A percentile compares a stretch with the other conserved stretches of the same genome.
Conservation (phyloP, 2,113 vertebrate genomes). For the Saccopteryx bilineata region DNA sequence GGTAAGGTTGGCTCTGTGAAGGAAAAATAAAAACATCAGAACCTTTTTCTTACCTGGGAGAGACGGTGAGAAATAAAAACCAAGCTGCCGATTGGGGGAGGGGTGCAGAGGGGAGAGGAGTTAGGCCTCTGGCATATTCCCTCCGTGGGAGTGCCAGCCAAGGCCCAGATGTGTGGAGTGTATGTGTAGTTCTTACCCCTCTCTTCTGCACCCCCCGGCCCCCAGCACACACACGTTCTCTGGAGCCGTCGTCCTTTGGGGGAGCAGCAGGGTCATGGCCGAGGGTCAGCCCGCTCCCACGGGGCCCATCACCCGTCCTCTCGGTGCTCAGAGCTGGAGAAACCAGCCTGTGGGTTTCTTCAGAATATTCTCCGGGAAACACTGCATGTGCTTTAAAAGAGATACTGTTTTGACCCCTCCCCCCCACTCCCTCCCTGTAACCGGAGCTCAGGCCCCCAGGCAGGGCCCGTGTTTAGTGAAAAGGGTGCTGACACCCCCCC, state of each 20-base stretch:
- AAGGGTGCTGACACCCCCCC: background rate
- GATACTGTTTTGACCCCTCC: background rate
- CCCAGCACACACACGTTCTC: background rate
- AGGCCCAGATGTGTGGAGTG: background rate
- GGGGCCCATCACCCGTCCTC: background rate
- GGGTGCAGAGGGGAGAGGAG: rapidly evolving
- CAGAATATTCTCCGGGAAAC: background rate
- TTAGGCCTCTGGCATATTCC: background rate
- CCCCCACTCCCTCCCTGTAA: background rate
- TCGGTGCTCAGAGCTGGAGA: background rate
- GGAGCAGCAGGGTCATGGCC: background rate
- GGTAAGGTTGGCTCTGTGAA: background rate
- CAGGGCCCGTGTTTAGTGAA: background rate
- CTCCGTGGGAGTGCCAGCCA: background rate
- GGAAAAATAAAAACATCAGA: background rate
- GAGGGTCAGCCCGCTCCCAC: background rate
- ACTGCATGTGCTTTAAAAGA: background rate
- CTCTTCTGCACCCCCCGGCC: background rate
- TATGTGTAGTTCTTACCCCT: background rate
- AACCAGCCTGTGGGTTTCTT: background rate
- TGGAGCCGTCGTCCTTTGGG: rapidly evolving
- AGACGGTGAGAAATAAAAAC: background rate
- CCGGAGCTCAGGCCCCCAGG: background rate
- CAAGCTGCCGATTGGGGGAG: background rate
- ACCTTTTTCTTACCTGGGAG: background rate